Percentiles rank a stretch among this genome's conserved stretches.
phyloP scores from a whole-genome alignment of 2,113 vertebrate species.

The Brachyhypopomus gauderio region DNA sequence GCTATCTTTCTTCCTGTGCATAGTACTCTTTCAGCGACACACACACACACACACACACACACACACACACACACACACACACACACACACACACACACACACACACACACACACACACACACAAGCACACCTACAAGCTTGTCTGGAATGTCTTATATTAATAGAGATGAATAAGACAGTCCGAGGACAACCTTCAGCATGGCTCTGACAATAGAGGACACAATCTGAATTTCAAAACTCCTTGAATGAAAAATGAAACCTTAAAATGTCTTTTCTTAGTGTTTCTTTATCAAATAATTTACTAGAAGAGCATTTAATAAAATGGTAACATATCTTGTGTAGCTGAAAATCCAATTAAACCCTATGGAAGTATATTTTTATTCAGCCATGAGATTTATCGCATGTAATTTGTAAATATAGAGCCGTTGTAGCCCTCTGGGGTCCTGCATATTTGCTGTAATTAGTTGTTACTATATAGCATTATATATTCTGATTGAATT shows the following conservation, averaged over 20 bases:
- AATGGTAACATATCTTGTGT: not conserved
- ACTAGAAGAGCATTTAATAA: slow-evolving; percentile 6
- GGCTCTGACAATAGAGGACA: slow-evolving; percentile 61
- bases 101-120: slow-evolving; percentile 34
- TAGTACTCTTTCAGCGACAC: slow-evolving; percentile 13
- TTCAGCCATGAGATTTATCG: slow-evolving; percentile 1
- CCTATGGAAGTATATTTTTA: not conserved
- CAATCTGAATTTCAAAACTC: slow-evolving; percentile 60
- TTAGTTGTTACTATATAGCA: too few species aligned
- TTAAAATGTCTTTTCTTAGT: slow-evolving; percentile 15
- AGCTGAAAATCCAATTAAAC: not conserved
- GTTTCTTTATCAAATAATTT: not conserved
- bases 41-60: slow-evolving; percentile 39
- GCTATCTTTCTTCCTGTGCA: not conserved
- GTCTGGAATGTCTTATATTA: slow-evolving; percentile 58
- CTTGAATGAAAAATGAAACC: slow-evolving; percentile 57
- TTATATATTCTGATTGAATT: too few species aligned
- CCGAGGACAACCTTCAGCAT: slow-evolving; percentile 59
- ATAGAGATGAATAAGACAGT: slow-evolving; percentile 65
- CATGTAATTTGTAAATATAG: not conserved
- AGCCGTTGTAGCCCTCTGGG: too few species aligned
- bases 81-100: slow-evolving; percentile 37
- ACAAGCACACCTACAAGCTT: slow-evolving; percentile 30
- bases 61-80: slow-evolving; percentile 37
- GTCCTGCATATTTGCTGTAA: too few species aligned